A percentile compares a stretch with the other conserved stretches of the same genome.
These are phyloP conservation scores for Glossophaga mutica DNA, from an alignment of 2,797 vertebrate genomes.

Conservation along the genomic window DNA sequence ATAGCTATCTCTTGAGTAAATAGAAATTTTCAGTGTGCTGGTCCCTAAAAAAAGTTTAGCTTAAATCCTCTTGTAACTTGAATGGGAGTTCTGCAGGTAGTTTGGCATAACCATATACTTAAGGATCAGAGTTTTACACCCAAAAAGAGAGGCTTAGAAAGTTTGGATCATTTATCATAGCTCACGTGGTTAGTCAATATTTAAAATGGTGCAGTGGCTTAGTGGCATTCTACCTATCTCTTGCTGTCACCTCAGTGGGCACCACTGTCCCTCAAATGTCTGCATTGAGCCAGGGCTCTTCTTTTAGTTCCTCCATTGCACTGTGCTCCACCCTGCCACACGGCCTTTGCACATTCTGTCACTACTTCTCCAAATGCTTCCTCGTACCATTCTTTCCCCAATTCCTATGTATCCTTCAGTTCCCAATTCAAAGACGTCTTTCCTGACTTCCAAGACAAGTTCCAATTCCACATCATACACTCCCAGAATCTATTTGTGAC, in stretches of 20 bases:
- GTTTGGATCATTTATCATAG: background rate
- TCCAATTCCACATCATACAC: background rate
- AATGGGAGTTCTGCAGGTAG: background rate
- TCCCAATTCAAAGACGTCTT: slow-evolving; percentile 2
- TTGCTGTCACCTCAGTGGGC: background rate
- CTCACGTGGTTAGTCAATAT: background rate
- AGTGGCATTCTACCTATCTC: background rate
- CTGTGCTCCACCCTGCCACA: background rate
- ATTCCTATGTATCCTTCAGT: background rate
- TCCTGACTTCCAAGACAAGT: background rate
- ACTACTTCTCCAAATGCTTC: slow-evolving; percentile 6
- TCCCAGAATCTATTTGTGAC: background rate
- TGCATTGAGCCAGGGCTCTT: background rate
- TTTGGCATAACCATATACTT: background rate
- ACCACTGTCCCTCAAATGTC: background rate
- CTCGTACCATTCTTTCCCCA: background rate
- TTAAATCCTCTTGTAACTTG: background rate
- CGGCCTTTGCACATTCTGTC: background rate
- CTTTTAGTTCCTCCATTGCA: background rate
- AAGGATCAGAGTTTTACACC: background rate
- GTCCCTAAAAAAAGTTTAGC: background rate
- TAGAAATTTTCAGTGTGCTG: background rate
- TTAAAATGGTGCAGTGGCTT: background rate
- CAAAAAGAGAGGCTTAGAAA: background rate
- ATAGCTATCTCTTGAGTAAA: slow-evolving; percentile 1